Conservation (phyloP, 1,140 invertebrate genomes). For the Sarcophaga peregrina region DNA sequence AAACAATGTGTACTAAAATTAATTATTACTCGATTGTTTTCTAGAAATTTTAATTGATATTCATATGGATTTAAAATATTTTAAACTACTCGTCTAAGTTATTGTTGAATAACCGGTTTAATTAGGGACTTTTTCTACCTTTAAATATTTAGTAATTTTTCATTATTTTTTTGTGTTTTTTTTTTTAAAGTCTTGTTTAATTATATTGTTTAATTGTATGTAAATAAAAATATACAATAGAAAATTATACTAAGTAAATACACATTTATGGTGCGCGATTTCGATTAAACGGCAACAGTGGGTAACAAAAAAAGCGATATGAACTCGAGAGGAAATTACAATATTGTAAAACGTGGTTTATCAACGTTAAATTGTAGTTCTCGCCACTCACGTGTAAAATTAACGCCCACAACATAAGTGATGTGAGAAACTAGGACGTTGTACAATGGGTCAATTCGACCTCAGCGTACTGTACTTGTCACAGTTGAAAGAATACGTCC, state of each 20-base stretch:
- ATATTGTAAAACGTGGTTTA: too few relatives aligned
- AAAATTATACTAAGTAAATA: neutral
- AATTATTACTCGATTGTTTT: neutral
- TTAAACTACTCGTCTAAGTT: neutral
- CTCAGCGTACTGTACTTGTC: too few relatives aligned
- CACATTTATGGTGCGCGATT: neutral
- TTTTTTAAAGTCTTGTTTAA: neutral
- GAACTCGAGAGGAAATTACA: too few relatives aligned
- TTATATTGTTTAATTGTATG: neutral
- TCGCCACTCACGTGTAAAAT: too few relatives aligned
- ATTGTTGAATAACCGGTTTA: slow-evolving; percentile 9
- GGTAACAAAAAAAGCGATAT: neutral
- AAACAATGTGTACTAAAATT: neutral
- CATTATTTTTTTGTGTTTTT: neutral
- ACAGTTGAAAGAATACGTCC: too few relatives aligned
- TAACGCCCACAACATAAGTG: too few relatives aligned
- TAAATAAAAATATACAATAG: neutral
- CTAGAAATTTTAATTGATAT: neutral
- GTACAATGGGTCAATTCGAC: too few relatives aligned
- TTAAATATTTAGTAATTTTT: too few relatives aligned
- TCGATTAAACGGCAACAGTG: neutral
- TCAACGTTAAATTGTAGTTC: too few relatives aligned
- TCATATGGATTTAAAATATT: neutral
- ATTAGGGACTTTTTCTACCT: neutral
- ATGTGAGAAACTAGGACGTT: too few relatives aligned